A percentile compares a stretch with the other conserved stretches of the same genome.
Conservation (phyloP, 1,140 invertebrate genomes). For the Bathynomus jamesi region DNA sequence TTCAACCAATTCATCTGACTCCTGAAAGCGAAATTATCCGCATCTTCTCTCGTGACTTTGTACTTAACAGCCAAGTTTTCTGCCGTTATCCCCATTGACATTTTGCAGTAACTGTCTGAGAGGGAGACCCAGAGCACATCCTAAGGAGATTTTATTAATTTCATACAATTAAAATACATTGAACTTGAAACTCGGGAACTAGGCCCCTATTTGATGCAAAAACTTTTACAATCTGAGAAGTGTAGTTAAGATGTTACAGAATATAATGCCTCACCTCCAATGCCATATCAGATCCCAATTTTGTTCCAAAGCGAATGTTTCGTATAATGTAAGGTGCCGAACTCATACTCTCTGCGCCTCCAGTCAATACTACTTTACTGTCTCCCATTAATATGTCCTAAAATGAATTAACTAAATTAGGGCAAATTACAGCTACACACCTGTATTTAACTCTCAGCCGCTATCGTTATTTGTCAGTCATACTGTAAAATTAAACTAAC, state of each 20-base stretch:
- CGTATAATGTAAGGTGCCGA: slow-evolving; percentile 50
- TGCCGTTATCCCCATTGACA: slow-evolving; percentile 94
- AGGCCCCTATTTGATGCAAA: too few species aligned
- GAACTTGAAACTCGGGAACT: too few species aligned
- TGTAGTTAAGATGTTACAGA: too few species aligned
- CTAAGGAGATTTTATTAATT: slow-evolving; percentile 48
- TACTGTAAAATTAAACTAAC: too few species aligned
- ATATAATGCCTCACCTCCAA: slow-evolving; percentile 11
- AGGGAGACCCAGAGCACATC: slow-evolving; percentile 89
- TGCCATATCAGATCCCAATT: slow-evolving; percentile 46
- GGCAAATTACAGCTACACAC: neutral
- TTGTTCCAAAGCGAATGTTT: slow-evolving; percentile 51
- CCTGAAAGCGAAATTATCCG: slow-evolving; percentile 76
- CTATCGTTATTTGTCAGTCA: too few species aligned
- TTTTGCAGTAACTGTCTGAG: slow-evolving; percentile 77
- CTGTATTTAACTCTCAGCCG: too few species aligned
- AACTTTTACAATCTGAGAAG: too few species aligned
- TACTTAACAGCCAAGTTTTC: slow-evolving; percentile 93
- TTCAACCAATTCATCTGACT: slow-evolving; percentile 77
- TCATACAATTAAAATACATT: too few species aligned
- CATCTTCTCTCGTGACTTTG: slow-evolving; percentile 73
- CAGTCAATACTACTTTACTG: slow-evolving; percentile 50
- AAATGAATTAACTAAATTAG: neutral
- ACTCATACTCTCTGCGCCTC: slow-evolving; percentile 54
- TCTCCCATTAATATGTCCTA: slow-evolving; percentile 52